Conservation (phyloP, 2,888 invertebrate genomes). For the Venustoraphidia nigricollis region DNA sequence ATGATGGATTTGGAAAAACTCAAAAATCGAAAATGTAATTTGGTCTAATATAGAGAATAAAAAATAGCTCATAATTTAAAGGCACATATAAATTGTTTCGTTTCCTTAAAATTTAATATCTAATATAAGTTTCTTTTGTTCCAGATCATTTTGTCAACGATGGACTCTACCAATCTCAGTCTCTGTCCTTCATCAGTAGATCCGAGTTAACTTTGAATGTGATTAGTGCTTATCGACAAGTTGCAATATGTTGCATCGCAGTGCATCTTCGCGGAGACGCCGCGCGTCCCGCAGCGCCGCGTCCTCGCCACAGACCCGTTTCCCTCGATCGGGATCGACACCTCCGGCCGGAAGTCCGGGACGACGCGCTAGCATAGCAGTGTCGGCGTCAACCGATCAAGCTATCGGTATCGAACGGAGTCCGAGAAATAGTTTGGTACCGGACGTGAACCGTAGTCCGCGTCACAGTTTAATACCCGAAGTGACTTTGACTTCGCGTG, state of each 20-base stretch:
- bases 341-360: constrained; percentile 24
- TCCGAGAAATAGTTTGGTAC: constrained; percentile 27
- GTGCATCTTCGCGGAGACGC: constrained; percentile 49
- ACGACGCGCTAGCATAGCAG: constrained; percentile 26
- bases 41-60: no score
- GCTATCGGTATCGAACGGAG: constrained; percentile 24
- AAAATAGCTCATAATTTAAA: no score
- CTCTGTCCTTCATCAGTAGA: no score
- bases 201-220: no score
- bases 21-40: no score
- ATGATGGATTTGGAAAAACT: no score
- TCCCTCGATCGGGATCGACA: constrained; percentile 27
- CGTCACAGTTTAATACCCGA: constrained; percentile 33
- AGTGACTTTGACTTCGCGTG: constrained; percentile 29
- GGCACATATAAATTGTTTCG: no score
- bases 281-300: constrained; percentile 50
- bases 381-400: constrained; percentile 18
- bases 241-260: constrained; percentile 43
- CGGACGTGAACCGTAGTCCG: constrained; percentile 28
- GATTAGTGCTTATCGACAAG: no score
- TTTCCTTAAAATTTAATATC: no score
- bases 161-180: no score
- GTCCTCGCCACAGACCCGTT: constrained; percentile 42
- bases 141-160: no score
- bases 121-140: no score